These are phyloP conservation scores for Mesorhabditis spiculigera DNA, from an alignment of 2,888 invertebrate genomes.

Conservation along the genomic window DNA sequence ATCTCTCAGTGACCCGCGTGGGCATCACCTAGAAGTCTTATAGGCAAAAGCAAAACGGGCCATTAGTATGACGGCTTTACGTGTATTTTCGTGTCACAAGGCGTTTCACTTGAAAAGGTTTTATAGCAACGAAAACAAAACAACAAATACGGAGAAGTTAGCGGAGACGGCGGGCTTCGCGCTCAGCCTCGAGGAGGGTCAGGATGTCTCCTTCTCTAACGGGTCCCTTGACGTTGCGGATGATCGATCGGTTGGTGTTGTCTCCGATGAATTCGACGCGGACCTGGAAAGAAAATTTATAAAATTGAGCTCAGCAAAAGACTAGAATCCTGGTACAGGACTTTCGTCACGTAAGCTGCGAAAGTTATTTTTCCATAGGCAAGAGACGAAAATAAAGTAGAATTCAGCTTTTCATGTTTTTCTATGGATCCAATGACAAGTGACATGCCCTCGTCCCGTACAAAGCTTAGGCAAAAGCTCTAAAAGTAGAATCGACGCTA, in stretches of 20 bases:
- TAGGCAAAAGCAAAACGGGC: too few species aligned
- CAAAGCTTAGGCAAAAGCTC: background rate
- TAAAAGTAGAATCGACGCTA: background rate
- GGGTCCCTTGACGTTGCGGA: slow-evolving; percentile 97
- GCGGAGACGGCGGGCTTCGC: slow-evolving; percentile 96
- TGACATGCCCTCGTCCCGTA: background rate
- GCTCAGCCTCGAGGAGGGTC: slow-evolving; percentile 94
- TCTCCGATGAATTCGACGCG: slow-evolving; percentile 97
- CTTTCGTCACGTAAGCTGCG: too few species aligned
- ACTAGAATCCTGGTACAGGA: too few species aligned
- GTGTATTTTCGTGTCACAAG: background rate
- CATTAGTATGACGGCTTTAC: background rate
- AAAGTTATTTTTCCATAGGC: too few species aligned
- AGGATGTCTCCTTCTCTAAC: slow-evolving; percentile 97
- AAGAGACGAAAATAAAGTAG: too few species aligned
- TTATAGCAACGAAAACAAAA: slow-evolving; percentile 18
- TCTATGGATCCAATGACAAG: too few species aligned
- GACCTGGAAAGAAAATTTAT: slow-evolving; percentile 59
- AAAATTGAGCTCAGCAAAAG: too few species aligned
- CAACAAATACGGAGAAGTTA: slow-evolving; percentile 36
- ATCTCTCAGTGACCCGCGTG: slow-evolving; percentile 10
- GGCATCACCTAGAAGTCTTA: too few species aligned
- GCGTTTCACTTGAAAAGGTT: background rate
- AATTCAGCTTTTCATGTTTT: too few species aligned
- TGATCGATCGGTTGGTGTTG: slow-evolving; percentile 82